These are phyloP conservation scores for Tetraneura akinire DNA, from an alignment of 1,140 invertebrate genomes.

Conservation along the genomic window DNA sequence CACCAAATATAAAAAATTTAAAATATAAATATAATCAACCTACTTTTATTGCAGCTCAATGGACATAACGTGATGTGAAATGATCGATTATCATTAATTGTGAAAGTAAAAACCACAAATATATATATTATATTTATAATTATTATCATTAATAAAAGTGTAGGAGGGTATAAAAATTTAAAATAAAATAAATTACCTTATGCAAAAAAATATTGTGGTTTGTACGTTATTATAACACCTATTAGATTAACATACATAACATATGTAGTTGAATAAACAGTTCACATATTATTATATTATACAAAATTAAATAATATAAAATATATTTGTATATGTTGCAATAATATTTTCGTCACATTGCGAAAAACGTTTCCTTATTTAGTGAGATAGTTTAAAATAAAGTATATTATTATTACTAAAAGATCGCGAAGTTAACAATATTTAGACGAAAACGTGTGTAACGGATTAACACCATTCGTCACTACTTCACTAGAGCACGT, in stretches of 20 bases:
- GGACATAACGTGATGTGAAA: background rate
- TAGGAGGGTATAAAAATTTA: background rate
- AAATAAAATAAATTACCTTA: background rate
- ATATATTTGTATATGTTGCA: background rate
- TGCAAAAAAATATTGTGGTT: background rate
- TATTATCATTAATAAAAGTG: background rate
- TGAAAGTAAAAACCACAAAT: constrained; percentile 26
- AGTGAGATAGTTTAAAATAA: background rate
- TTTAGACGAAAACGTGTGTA: constrained; percentile 23
- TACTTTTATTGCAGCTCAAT: background rate
- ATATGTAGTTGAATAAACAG: background rate
- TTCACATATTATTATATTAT: background rate
- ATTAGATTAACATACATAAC: too few species aligned
- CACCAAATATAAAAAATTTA: background rate
- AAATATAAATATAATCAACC: background rate
- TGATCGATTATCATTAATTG: constrained; percentile 38
- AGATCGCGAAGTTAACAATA: constrained; percentile 2
- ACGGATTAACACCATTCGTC: background rate
- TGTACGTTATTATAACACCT: background rate
- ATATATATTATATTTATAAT: background rate
- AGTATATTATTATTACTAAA: background rate
- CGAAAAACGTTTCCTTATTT: constrained; percentile 25
- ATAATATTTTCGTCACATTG: background rate
- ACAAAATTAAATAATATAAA: background rate
- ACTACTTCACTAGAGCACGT: background rate